phyloP scores from a whole-genome alignment of 2,888 invertebrate species.

The Adineta ricciae region DNA sequence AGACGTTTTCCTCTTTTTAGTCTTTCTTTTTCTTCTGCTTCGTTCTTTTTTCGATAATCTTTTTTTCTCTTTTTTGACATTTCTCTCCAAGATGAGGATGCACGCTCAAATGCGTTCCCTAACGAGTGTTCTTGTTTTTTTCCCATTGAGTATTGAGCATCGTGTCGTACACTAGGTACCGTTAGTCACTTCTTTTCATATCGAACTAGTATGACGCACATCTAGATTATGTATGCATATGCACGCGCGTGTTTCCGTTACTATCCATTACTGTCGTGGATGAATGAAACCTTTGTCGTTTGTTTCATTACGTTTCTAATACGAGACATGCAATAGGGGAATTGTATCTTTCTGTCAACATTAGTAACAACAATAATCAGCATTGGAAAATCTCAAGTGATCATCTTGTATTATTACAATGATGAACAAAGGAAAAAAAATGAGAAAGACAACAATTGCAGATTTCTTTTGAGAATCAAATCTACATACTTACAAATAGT shows the following conservation, averaged over 20 bases:
- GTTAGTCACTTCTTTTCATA: background rate
- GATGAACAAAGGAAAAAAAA: background rate
- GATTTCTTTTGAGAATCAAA: background rate
- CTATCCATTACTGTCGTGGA: background rate
- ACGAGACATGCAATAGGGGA: constrained; percentile 11
- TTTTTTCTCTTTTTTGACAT: background rate
- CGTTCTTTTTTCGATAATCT: background rate
- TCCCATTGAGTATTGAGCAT: background rate
- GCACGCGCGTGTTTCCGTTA: background rate
- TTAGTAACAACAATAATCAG: background rate
- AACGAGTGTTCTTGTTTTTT: background rate
- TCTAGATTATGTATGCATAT: background rate
- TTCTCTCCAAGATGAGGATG: background rate
- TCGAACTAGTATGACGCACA: background rate
- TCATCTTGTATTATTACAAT: background rate
- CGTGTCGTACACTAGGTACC: background rate
- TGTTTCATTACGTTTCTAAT: constrained; percentile 16
- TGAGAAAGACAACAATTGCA: background rate
- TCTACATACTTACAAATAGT: background rate
- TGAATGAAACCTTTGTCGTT: background rate
- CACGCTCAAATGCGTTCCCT: background rate
- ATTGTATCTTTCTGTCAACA: background rate
- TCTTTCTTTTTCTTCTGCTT: background rate
- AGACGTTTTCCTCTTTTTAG: background rate
- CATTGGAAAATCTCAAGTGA: background rate